Evolutionary conservation across 2,888 invertebrate species (phyloP).

Genomic region (Oscheius sp.): DNA sequence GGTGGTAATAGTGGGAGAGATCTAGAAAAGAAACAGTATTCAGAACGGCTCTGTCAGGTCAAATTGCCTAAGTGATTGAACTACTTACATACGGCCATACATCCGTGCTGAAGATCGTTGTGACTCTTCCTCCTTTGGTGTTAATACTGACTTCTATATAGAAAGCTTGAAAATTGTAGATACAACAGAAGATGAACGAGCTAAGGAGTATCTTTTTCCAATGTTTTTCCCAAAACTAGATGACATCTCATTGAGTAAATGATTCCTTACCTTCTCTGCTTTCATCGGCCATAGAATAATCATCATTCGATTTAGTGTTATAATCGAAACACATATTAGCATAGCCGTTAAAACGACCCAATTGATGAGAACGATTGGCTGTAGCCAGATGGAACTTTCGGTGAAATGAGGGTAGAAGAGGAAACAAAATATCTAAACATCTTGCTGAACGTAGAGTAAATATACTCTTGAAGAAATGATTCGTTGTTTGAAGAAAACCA

Average conservation of each 20-base stretch:
- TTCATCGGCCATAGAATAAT: not conserved
- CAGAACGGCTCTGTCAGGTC: too few relatives aligned
- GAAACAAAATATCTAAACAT: constrained; percentile 13
- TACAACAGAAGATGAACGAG: not conserved
- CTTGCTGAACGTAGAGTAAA: not conserved
- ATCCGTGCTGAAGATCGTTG: not conserved
- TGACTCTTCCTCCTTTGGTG: constrained; percentile 8
- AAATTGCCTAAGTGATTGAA: too few relatives aligned
- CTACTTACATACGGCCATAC: not conserved
- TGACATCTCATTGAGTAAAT: not conserved
- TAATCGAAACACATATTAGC: not conserved
- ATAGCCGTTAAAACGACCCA: not conserved
- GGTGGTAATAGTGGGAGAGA: not conserved
- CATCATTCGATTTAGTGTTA: not conserved
- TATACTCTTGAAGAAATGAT: not conserved
- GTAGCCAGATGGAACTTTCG: not conserved
- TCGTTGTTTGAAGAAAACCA: not conserved
- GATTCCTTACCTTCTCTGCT: constrained; percentile 4
- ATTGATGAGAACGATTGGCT: constrained; percentile 1
- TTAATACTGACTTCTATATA: not conserved
- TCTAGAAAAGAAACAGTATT: not conserved
- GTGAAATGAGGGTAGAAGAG: constrained; percentile 11
- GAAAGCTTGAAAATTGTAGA: not conserved
- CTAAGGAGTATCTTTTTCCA: not conserved
- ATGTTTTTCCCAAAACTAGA: constrained; percentile 6